These are phyloP conservation scores for Empidonax traillii DNA, from an alignment of 2,113 vertebrate species.

Conservation along the genomic window DNA sequence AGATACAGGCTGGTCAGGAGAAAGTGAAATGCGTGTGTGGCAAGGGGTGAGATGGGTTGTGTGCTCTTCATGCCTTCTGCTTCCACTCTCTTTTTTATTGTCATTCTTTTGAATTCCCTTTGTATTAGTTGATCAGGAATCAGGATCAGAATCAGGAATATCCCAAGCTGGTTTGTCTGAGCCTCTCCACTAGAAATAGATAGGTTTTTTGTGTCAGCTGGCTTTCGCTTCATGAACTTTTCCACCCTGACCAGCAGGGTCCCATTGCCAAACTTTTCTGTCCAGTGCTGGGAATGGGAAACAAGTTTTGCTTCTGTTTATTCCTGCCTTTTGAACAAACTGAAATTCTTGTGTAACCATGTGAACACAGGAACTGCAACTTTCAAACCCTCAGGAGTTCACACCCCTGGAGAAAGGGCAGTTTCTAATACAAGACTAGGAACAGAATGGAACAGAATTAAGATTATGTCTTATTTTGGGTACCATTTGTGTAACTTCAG, in stretches of 20 bases:
- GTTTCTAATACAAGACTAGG: background rate
- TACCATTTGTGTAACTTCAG: background rate
- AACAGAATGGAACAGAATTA: background rate
- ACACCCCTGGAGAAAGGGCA: background rate
- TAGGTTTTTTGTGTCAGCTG: background rate
- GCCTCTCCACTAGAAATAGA: background rate
- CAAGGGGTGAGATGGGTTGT: background rate
- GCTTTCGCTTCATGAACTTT: background rate
- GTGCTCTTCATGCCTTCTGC: background rate
- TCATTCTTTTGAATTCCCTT: background rate
- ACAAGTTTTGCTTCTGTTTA: background rate
- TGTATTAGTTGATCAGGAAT: background rate
- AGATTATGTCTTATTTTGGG: background rate
- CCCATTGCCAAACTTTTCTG: background rate
- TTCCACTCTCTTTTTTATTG: background rate
- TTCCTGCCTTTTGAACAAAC: background rate
- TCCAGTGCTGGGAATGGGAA: background rate
- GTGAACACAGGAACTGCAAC: background rate
- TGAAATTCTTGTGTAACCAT: background rate
- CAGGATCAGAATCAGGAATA: background rate
- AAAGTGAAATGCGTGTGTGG: background rate
- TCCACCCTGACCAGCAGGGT: background rate
- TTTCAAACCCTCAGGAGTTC: background rate
- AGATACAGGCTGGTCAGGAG: background rate
- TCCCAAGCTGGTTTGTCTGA: background rate